Percentiles rank a stretch among this genome's conserved stretches.
These are phyloP conservation scores for Hemiprocne comata DNA, from an alignment of 2,113 vertebrate species.

Conservation along the genomic window DNA sequence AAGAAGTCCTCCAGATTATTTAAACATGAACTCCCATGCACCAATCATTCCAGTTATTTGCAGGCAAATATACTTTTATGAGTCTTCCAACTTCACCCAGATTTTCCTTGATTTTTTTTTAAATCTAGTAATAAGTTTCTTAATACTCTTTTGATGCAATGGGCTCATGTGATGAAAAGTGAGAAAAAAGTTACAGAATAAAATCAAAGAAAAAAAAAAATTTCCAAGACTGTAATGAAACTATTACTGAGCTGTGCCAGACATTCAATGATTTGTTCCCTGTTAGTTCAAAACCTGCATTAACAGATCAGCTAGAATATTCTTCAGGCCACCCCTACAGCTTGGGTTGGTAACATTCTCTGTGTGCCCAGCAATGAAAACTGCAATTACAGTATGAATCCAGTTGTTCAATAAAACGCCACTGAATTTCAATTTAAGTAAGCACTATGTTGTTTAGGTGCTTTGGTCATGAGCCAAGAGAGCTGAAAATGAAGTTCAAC, in stretches of 20 bases:
- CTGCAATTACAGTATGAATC: background rate
- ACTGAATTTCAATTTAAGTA: background rate
- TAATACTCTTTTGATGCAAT: background rate
- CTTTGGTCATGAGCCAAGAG: background rate
- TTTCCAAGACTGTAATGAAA: background rate
- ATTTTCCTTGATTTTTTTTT: background rate
- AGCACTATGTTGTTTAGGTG: background rate
- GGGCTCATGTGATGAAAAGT: background rate
- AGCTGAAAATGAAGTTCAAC: slow-evolving; percentile 12
- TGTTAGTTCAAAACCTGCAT: background rate
- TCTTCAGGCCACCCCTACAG: background rate
- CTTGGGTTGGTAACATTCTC: background rate
- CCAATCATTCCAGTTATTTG: slow-evolving; percentile 16
- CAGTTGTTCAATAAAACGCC: background rate
- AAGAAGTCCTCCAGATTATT: background rate
- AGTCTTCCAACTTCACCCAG: background rate
- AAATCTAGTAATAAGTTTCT: background rate
- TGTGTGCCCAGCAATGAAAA: background rate
- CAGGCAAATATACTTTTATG: background rate
- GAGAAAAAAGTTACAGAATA: background rate
- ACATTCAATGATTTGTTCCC: background rate
- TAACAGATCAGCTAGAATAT: background rate
- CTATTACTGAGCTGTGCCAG: background rate
- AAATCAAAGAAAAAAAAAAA: background rate
- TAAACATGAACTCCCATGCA: background rate